Conservation (phyloP, 2,113 vertebrate species). For the Galeopterus variegatus region DNA sequence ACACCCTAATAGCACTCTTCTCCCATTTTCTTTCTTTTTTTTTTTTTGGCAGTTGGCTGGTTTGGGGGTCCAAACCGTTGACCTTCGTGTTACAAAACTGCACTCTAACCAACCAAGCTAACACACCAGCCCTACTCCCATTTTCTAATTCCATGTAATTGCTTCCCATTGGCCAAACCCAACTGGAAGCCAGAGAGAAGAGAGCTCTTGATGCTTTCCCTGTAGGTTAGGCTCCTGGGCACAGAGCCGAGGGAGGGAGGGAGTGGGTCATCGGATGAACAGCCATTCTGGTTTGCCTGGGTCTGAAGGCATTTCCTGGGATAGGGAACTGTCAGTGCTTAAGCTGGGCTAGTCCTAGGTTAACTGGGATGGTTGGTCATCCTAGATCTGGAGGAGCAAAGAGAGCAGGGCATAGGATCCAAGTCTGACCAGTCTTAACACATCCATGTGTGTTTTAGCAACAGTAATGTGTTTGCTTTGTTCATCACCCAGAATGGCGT, state of each 20-base stretch:
- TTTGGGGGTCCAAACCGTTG: no score
- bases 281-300: background rate
- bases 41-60: no score
- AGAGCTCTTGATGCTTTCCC: rapidly evolving
- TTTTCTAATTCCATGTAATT: background rate
- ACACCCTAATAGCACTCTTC: background rate
- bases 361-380: background rate
- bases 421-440: background rate
- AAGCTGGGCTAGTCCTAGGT: background rate
- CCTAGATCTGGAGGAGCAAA: background rate
- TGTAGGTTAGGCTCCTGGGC: background rate
- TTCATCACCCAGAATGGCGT: background rate
- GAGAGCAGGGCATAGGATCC: background rate
- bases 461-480: background rate
- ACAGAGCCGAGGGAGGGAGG: background rate
- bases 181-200: background rate
- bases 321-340: no score
- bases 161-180: background rate
- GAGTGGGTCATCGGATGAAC: rapidly evolving
- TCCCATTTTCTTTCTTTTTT: background rate
- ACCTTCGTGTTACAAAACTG: no score
- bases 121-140: background rate
- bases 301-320: background rate
- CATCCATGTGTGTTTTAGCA: background rate
- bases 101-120: no score